A percentile compares a stretch with the other conserved stretches of the same genome.
Evolutionary conservation across 2,797 vertebrate species (phyloP).

Genomic region (Allobates femoralis): DNA sequence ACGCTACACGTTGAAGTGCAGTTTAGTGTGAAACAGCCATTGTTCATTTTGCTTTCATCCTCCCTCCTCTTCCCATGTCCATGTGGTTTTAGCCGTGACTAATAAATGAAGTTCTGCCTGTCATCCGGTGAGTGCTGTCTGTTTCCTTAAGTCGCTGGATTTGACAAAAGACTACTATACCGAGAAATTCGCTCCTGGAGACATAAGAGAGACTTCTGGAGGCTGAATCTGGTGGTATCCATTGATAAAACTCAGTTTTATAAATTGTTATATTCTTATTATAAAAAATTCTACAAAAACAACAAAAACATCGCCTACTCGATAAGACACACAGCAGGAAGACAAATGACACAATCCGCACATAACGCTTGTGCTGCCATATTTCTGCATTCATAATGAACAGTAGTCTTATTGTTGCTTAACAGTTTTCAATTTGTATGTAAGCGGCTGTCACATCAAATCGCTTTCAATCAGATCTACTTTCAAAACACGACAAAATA

Average conservation of each 20-base stretch:
- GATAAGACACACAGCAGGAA: neutral
- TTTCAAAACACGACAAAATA: neutral
- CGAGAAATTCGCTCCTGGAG: neutral
- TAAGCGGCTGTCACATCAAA: neutral
- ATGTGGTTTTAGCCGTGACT: too few relatives aligned
- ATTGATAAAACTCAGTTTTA: neutral
- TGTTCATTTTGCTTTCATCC: too few relatives aligned
- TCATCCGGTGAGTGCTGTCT: too few relatives aligned
- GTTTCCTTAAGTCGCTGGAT: too few relatives aligned
- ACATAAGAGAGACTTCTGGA: too few relatives aligned
- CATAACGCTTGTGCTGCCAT: neutral
- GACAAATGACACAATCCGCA: neutral
- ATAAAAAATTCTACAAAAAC: too few relatives aligned
- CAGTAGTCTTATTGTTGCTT: neutral
- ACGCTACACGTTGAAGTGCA: too few relatives aligned
- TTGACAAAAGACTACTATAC: too few relatives aligned
- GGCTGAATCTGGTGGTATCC: neutral
- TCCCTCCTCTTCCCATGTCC: too few relatives aligned
- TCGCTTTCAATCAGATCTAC: slow-evolving; percentile 4
- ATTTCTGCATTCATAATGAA: neutral
- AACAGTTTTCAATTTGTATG: neutral
- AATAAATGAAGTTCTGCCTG: too few relatives aligned
- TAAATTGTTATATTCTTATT: too few relatives aligned
- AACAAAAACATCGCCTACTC: neutral
- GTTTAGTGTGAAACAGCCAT: too few relatives aligned